These are phyloP conservation scores for Pteronura brasiliensis DNA, from an alignment of 2,113 vertebrate genomes.

Conservation along the genomic window DNA sequence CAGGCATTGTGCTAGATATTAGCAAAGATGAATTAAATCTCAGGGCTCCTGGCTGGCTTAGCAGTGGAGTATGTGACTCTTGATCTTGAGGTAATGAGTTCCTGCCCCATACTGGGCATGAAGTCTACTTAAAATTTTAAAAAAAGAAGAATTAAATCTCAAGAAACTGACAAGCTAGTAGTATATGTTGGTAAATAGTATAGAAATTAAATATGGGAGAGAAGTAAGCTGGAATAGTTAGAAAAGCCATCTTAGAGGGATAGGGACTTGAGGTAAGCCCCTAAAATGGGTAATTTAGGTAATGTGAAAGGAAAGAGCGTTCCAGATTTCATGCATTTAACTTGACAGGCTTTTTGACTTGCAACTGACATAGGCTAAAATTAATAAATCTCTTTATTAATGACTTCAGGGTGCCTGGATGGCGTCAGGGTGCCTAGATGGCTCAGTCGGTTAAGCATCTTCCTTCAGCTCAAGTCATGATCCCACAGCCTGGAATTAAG, in stretches of 20 bases:
- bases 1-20: neutral
- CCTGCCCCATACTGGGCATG: neutral
- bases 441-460: neutral
- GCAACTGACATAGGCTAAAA: neutral
- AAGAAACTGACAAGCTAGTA: neutral
- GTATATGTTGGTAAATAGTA: neutral
- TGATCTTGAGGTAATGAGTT: neutral
- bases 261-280: neutral
- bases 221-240: neutral
- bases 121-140: neutral
- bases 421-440: neutral
- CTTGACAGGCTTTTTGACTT: neutral
- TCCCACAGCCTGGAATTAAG: no score
- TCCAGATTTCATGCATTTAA: neutral
- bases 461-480: neutral
- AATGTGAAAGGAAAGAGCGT: neutral
- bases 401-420: no score
- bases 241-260: neutral
- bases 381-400: neutral
- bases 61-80: neutral
- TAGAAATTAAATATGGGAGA: neutral
- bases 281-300: neutral
- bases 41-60: neutral
- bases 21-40: constrained; percentile 15
- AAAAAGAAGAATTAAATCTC: neutral